A percentile compares a stretch with the other conserved stretches of the same genome.
Conservation (phyloP, 2,113 vertebrate species). For the Riparia riparia region DNA sequence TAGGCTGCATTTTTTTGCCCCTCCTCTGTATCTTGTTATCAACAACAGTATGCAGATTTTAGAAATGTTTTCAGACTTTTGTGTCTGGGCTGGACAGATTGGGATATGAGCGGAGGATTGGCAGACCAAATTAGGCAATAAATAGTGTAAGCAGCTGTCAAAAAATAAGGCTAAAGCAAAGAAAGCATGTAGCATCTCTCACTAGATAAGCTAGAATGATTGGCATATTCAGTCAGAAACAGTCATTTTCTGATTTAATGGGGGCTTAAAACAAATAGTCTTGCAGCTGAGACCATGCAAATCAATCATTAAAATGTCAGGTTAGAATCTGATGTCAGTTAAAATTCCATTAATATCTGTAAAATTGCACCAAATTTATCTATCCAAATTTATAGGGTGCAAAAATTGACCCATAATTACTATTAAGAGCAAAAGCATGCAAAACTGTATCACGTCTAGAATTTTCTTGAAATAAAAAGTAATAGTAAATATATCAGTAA, state of each 20-base stretch:
- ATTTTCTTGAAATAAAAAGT: neutral
- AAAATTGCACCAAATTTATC: neutral
- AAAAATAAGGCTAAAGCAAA: conserved; percentile 27
- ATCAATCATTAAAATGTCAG: conserved; percentile 43
- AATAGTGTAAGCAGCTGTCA: conserved; percentile 54
- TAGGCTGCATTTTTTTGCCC: neutral
- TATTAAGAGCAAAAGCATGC: neutral
- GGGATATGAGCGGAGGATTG: neutral
- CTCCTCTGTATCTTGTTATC: neutral
- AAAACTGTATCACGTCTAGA: neutral
- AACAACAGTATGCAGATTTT: conserved; percentile 5
- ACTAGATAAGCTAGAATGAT: conserved; percentile 40
- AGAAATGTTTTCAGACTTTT: neutral
- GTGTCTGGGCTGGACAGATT: conserved; percentile 55
- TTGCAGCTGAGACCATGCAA: conserved; percentile 54
- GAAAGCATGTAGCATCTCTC: conserved; percentile 59
- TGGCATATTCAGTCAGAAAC: conserved; percentile 47
- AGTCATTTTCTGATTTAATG: conserved; percentile 33
- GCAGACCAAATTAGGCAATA: conserved; percentile 44
- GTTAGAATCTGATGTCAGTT: neutral
- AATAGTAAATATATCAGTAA: no score
- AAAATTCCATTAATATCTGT: conserved; percentile 9
- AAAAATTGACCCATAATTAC: neutral
- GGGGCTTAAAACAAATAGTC: conserved; percentile 41
- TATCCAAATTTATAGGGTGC: neutral